Evolutionary conservation across 2,113 vertebrate species (phyloP), one percentile per base, ranked within the genome.

Genomic region (Crotalus helleri): DNA sequence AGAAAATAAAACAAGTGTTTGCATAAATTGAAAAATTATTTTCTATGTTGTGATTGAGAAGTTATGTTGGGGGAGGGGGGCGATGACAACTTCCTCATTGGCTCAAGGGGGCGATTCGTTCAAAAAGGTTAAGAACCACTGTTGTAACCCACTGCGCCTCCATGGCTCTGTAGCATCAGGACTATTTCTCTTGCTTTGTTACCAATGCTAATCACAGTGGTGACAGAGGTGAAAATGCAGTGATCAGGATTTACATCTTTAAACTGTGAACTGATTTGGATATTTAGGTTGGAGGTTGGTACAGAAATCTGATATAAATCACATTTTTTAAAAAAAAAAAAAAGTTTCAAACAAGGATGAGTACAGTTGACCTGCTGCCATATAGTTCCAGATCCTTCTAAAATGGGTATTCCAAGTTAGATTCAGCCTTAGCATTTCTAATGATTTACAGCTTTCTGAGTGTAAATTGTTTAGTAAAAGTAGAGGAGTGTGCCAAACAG

Each of bases 391-490:
- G 9, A 21, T 11, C 44, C 81, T 53, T 87, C n/a, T 90, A 29
- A 87, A 39, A 53, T 58, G 44, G 44, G 69, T 85, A 46, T 51
- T 85, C 26, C 21, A 15, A 44, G 55, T 74, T 85, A 17, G 10
- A 46, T 85, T 85, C 51, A 90, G 54, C 46, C 26, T 13, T 33
- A 69, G n/a, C 55, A 39, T 89, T 74, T 88, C n/a, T 19, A 58
- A 58, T 33, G 74, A 91, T 58, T 91, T 93, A 81, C 19, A 74
- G 90, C 51, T 46, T 15, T 33, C 85, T 29, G 2, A 44, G 39
- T 91, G 59, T 90, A 93, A 93, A 90, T 33, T 93, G 81, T 90
- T 93, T 87, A 87, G 86, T 59, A 49, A 64, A 93, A 87, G n/a
- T 39, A 55, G 69, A 86, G 74, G 74, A 53, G 69, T 6, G 13